Evolutionary conservation across 1,140 invertebrate species (phyloP).

Genomic region (Achroia grisella): DNA sequence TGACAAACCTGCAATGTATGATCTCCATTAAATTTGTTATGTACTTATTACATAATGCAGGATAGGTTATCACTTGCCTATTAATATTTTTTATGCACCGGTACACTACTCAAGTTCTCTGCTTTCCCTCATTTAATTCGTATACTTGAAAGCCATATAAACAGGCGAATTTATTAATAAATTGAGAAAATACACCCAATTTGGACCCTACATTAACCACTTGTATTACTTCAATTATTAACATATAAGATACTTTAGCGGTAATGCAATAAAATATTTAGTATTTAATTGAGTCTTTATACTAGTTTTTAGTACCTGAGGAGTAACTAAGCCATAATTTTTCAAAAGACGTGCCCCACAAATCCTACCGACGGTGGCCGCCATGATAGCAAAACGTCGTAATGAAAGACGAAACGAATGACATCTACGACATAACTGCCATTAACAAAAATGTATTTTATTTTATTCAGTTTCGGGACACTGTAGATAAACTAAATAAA

Average conservation of each 20-base stretch:
- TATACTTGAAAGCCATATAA: slow-evolving; percentile 17
- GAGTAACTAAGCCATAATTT: slow-evolving; percentile 67
- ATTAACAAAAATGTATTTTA: slow-evolving; percentile 18
- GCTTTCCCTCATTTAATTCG: slow-evolving; percentile 13
- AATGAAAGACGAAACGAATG: slow-evolving; percentile 55
- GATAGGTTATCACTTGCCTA: slow-evolving; percentile 59
- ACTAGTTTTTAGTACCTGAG: slow-evolving; percentile 54
- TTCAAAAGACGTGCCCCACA: slow-evolving; percentile 85
- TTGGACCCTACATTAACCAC: slow-evolving; percentile 12
- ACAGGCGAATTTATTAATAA: slow-evolving; percentile 12
- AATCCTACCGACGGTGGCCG: slow-evolving; percentile 86
- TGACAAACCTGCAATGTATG: slow-evolving; percentile 75
- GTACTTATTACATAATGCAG: slow-evolving; percentile 68
- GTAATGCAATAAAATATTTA: background rate
- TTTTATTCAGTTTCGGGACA: background rate
- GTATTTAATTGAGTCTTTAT: slow-evolving; percentile 14
- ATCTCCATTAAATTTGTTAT: slow-evolving; percentile 48
- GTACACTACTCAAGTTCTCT: slow-evolving; percentile 9
- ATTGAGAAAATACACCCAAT: slow-evolving; percentile 39
- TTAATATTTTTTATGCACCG: slow-evolving; percentile 27
- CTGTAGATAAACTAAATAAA: background rate
- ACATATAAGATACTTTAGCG: no score
- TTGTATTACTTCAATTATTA: no score
- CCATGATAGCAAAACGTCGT: slow-evolving; percentile 81
- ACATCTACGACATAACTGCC: slow-evolving; percentile 39